phyloP scores from a whole-genome alignment of 1,140 invertebrate genomes.

The Nymphalis io region DNA sequence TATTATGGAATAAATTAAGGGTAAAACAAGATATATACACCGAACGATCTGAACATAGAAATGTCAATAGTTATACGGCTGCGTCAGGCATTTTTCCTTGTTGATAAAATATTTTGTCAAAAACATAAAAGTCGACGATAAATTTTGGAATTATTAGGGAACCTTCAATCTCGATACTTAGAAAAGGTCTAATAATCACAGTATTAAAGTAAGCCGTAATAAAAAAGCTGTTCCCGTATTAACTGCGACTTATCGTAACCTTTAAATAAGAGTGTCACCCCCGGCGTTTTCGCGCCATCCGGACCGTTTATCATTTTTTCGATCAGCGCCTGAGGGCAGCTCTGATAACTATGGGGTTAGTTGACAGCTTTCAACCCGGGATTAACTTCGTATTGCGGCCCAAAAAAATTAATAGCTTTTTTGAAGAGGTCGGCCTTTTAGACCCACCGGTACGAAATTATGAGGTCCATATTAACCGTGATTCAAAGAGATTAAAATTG shows the following conservation, averaged over 20 bases:
- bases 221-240: constrained; percentile 29
- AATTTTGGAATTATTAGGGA: background rate
- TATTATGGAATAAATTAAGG: too few species aligned
- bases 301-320: constrained; percentile 70
- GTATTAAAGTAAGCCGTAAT: constrained; percentile 40
- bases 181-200: constrained; percentile 28
- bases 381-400: constrained; percentile 58
- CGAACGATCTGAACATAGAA: too few species aligned
- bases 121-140: constrained; percentile 8
- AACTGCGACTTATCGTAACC: constrained; percentile 43
- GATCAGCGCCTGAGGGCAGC: constrained; percentile 50
- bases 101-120: constrained; percentile 6
- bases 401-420: constrained; percentile 63
- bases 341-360: constrained; percentile 50
- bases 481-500: constrained; percentile 15
- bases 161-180: constrained; percentile 11
- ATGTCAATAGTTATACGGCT: background rate
- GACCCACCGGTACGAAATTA: constrained; percentile 28
- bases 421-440: constrained; percentile 34
- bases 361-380: constrained; percentile 61
- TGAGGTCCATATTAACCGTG: constrained; percentile 12
- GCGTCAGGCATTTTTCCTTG: background rate
- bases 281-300: constrained; percentile 46
- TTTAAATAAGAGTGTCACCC: constrained; percentile 59
- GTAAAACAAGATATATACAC: too few species aligned